Evolutionary conservation across 2,113 vertebrate species (phyloP), one percentile per base, ranked within the genome.

Genomic region (Pseudorhombus dupliciocellatus): DNA sequence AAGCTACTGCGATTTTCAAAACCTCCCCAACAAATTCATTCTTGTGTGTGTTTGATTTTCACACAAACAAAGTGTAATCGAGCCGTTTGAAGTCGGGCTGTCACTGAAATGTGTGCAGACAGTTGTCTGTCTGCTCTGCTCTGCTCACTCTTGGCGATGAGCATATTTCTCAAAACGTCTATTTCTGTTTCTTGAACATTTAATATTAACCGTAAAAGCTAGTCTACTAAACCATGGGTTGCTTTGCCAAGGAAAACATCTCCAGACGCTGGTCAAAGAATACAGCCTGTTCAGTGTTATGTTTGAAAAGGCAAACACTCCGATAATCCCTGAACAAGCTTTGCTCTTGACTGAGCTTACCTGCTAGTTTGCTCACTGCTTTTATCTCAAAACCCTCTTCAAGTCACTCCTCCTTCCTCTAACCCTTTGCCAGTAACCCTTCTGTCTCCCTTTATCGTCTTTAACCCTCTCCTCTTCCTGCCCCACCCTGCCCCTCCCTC

Each of bases 401-500:
- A 16, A 75, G 81, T 82, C 77, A 51, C 62, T 44, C 80, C 78
- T 66, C 58, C 46, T 46, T 16, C 65, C 65, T 64, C 80, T 85
- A 84, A 85, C 87, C 84, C 80, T 77, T 73, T 84, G 66, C 75
- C 84, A 87, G 77, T 87, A 90, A 92, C 83, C 85, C 87, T 64
- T 83, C 86, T 90, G 76, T 87, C 84, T 88, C 70, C 82, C 84
- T 84, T 83, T 70, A 71, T 56, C 51, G 83, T 91, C 79, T 73
- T 90, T 90, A 90, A 90, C 85, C 86, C 89, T 89, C 78, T 90
- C 88, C 89, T 90, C 74, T 89, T 80, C 86, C 80, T 20, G 9
- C 21, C n/a, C 21, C 18, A 28, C 72, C 83, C 85, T 61, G 16
- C 68, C 86, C 84, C 76, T 75, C 85, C 80, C 75, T 84, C 87